Conservation (phyloP, 2,888 invertebrate species). For the Junonia oenone region DNA sequence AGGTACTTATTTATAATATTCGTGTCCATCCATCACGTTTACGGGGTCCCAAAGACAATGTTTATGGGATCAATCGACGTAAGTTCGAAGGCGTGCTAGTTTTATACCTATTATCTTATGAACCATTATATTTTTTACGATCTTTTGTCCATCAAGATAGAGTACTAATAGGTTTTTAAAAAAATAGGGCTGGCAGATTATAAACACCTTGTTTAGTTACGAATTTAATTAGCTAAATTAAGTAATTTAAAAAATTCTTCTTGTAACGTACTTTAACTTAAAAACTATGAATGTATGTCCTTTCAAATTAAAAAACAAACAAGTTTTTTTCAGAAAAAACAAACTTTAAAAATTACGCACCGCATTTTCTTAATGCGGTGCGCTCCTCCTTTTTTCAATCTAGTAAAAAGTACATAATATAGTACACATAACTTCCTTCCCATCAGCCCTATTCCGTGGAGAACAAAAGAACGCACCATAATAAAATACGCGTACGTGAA, state of each 20-base stretch:
- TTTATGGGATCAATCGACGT: slow-evolving; percentile 3
- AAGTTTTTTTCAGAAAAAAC: no score
- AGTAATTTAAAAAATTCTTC: no score
- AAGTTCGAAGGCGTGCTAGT: slow-evolving; percentile 3
- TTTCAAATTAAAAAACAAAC: no score
- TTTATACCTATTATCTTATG: neutral
- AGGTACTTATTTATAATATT: no score
- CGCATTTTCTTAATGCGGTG: no score
- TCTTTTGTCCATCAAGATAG: slow-evolving; percentile 30
- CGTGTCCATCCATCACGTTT: no score
- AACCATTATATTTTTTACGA: slow-evolving; percentile 24
- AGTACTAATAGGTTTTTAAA: slow-evolving; percentile 27
- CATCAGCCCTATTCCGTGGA: slow-evolving; percentile 17
- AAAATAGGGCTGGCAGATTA: slow-evolving; percentile 24
- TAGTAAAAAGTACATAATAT: neutral
- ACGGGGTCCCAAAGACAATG: neutral
- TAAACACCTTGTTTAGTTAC: no score
- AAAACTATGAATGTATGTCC: no score
- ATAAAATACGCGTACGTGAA: slow-evolving; percentile 31
- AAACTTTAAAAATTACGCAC: no score
- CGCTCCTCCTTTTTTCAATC: no score
- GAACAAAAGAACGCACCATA: slow-evolving; percentile 28
- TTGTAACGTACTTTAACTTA: no score
- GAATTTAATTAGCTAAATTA: no score
- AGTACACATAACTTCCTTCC: neutral